A percentile compares a stretch with the other conserved stretches of the same genome.
Conservation (phyloP, 2,113 vertebrate species). For the Gambusia holbrooki region DNA sequence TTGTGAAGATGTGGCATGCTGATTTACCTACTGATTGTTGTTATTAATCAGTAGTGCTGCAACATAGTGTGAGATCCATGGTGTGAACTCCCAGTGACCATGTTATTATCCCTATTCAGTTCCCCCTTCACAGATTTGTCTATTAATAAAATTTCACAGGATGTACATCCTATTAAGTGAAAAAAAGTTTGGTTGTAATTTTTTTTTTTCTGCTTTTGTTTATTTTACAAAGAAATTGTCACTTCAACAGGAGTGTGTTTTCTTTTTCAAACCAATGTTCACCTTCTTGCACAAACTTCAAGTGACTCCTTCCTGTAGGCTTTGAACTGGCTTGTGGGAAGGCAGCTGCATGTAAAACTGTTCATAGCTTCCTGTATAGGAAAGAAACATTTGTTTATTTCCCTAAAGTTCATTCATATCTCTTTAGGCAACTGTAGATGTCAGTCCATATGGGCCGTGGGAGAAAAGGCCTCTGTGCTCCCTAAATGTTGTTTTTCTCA, state of each 20-base stretch:
- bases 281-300: too few relatives aligned
- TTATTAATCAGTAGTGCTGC: too few relatives aligned
- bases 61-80: too few relatives aligned
- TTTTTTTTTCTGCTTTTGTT: neutral
- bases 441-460: constrained; percentile 8
- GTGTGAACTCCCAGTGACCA: too few relatives aligned
- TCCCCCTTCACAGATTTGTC: too few relatives aligned
- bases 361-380: neutral
- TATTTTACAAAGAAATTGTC: neutral
- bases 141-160: too few relatives aligned
- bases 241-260: neutral
- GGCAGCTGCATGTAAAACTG: constrained; percentile 16
- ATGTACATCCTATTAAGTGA: too few relatives aligned
- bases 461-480: constrained; percentile 38
- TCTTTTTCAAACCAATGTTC: too few relatives aligned
- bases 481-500: constrained; percentile 59
- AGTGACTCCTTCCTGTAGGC: neutral
- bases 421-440: constrained; percentile 36
- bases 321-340: constrained; percentile 21
- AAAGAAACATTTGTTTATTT: constrained; percentile 12
- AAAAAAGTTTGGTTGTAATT: neutral
- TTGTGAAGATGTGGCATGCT: too few relatives aligned
- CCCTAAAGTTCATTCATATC: constrained; percentile 4
- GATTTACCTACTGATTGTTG: too few relatives aligned
- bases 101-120: too few relatives aligned